phyloP scores from a whole-genome alignment of 2,888 invertebrate species.

The Omphaloscelis lunosa region DNA sequence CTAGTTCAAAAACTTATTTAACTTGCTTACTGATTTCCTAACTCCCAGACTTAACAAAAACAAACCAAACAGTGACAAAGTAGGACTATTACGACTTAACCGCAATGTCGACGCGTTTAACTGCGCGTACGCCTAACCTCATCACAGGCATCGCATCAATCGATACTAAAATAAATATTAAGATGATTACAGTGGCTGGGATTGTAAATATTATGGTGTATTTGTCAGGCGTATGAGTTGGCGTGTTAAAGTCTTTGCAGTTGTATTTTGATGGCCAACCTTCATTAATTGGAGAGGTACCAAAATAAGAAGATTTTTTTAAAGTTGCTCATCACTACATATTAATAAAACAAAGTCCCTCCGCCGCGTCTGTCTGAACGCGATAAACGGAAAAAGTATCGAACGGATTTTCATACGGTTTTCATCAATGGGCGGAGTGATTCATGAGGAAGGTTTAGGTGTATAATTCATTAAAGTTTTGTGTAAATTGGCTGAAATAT shows the following conservation, averaged over 20 bases:
- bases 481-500: too few relatives aligned
- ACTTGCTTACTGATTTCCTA: background rate
- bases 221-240: slow-evolving; percentile 6
- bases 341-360: too few relatives aligned
- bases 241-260: slow-evolving; percentile 16
- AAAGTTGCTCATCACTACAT: background rate
- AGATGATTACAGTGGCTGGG: slow-evolving; percentile 10
- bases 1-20: background rate
- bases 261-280: background rate
- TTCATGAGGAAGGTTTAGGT: too few relatives aligned
- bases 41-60: background rate
- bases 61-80: slow-evolving; percentile 33
- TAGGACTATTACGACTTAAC: slow-evolving; percentile 37
- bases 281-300: too few relatives aligned
- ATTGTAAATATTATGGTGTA: slow-evolving; percentile 17
- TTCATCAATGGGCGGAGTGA: too few relatives aligned
- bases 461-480: too few relatives aligned
- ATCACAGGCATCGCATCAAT: slow-evolving; percentile 40
- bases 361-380: too few relatives aligned
- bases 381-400: too few relatives aligned
- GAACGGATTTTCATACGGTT: too few relatives aligned
- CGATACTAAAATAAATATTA: slow-evolving; percentile 52
- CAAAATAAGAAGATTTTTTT: background rate
- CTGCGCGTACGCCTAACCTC: slow-evolving; percentile 33
- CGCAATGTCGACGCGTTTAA: slow-evolving; percentile 38